Evolutionary conservation across 2,888 invertebrate species (phyloP).

Genomic region (Diloba caeruleocephala): DNA sequence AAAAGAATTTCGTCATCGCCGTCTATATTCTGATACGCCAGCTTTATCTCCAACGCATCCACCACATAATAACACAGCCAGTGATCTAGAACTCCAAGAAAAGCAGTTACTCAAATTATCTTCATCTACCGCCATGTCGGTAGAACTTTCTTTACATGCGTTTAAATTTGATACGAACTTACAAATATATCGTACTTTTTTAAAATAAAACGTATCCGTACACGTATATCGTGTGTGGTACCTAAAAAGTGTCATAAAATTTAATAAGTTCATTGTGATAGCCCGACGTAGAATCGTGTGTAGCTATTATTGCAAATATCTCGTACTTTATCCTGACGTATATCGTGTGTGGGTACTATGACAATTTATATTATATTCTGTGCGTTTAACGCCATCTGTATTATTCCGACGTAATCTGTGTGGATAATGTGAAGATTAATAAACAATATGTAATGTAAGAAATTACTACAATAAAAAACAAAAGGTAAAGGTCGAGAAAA

Average conservation of each 20-base stretch:
- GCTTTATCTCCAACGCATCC: neutral
- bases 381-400: neutral
- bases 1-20: slow-evolving; percentile 1
- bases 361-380: neutral
- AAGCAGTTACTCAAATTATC: neutral
- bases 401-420: slow-evolving; percentile 1
- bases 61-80: neutral
- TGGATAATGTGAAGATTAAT: neutral
- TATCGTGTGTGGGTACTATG: slow-evolving; percentile 3
- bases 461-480: too few species aligned
- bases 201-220: neutral
- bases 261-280: too few species aligned
- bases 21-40: neutral
- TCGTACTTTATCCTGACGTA: slow-evolving; percentile 4
- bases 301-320: too few species aligned
- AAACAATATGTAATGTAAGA: neutral
- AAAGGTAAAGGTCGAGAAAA: neutral
- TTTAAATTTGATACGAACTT: too few species aligned
- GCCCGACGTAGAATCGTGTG: too few species aligned
- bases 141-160: too few species aligned
- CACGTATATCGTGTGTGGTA: slow-evolving; percentile 4
- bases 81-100: slow-evolving; percentile 2
- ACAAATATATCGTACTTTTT: neutral
- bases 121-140: neutral
- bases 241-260: too few species aligned